Evolutionary conservation across 2,797 vertebrate species (phyloP), one percentile per base, ranked within the genome.

Genomic region (Pangasius larnaudii): DNA sequence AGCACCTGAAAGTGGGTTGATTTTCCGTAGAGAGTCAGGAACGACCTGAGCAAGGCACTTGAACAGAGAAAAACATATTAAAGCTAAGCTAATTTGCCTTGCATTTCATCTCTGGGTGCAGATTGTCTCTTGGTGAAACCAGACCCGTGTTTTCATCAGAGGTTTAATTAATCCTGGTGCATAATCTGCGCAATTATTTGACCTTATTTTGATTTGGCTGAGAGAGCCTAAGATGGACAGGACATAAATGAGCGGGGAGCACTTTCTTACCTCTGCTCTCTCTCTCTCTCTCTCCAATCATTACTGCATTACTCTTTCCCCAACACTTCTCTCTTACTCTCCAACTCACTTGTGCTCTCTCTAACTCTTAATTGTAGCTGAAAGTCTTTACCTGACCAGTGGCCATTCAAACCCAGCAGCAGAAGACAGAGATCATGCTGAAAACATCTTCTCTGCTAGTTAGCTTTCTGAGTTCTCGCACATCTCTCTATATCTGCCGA

Each of bases 101-200:
- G 91, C 90, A 86, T 93, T 95, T 95, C 93, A 93, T 95, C 92
- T 94, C 71, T 30, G 56, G 91, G 90, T 92, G 51, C 71, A 75
- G 61, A 82, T n/a, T 63, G 87, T 81, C 91, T 75, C 71, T 85
- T 88, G 87, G 84, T 65, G n/a, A 81, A 82, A 74, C 27, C 63
- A 84, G 80, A 42, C 63, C 79, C 11, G 53, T 93, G 92, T 93
- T 95, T 95, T 94, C 93, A 90, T 92, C 89, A 88, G 88, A 56
- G 85, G 92, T 89, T 86, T 94, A 96, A 96, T 95, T 96, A 95
- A 92, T 78, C 92, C 91, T 94, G 92, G 91, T 94, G 94, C 94
- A 95, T 95, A 95, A 95, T 95, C 92, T 94, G 91, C 92, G 93
- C 95, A 93, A 91, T 93, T 94, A 96, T 95, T 92, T 92, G 65